Evolutionary conservation across 1,140 invertebrate species (phyloP), one percentile per base, ranked within the genome.

Genomic region (Harlomillsia oculata): DNA sequence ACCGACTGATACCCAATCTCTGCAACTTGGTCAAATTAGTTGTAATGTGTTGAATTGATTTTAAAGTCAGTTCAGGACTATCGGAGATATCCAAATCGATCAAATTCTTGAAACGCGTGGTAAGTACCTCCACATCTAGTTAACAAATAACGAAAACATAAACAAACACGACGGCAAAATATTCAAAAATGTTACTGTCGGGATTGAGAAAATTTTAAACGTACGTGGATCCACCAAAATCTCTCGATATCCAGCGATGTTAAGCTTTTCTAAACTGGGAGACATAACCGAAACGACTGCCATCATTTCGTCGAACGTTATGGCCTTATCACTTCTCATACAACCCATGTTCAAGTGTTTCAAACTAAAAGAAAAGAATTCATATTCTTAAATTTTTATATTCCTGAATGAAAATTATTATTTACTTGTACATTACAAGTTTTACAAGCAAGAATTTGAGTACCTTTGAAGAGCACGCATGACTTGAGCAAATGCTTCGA

Each of bases 1-100:
- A 92, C 25, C 90, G 76, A 62, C 83, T 89, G 5, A 93, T 71
- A 0, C 86, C 84, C 1, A 94, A 72, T 72, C 89, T 83, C 67
- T 90, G 82, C n/a, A 2, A 91, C 69, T 18, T 81, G 74, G 0
- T 13, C 32, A 48, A 11, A 71, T 66, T n/a, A 91, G 75, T 32
- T 2, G 37, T 55, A 21, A 56, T 48, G 29, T 13, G 20, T 11
- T 49, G 32, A 2, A 56, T 11, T 14, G 53, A 37, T 26, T 20
- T 32, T 25, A 44, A 26, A 8, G 44, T 45, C 5, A 63, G 5
- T 5, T 59, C 57, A 56, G 55, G 61, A 34, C 51, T 40, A 32
- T 63, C 61, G 3, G 62, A 56, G 5, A 64, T 2, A 28, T 64
- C 62, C 25, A 64, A 30, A 20, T 64, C 48, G 4, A 54, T 39